phyloP scores from a whole-genome alignment of 2,113 vertebrate genomes.

The Oreotrochilus melanogaster region DNA sequence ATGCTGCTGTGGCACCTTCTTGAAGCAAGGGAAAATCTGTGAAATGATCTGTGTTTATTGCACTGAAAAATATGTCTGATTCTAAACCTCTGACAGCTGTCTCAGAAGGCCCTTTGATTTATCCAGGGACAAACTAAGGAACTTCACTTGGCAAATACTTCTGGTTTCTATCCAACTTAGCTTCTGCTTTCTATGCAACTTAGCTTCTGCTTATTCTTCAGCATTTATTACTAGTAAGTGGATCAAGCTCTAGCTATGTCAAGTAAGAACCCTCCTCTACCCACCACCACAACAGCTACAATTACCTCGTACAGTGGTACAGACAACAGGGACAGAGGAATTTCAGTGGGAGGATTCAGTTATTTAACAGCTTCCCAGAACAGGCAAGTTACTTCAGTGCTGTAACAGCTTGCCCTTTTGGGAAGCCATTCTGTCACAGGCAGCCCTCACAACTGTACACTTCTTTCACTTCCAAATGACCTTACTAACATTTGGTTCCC shows the following conservation, averaged over 20 bases:
- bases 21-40: neutral
- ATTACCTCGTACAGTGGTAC: neutral
- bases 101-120: conserved; percentile 2
- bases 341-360: neutral
- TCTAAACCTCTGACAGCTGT: neutral
- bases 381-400: neutral
- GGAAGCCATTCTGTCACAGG: neutral
- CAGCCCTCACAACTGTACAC: neutral
- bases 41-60: neutral
- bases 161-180: neutral
- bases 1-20: neutral
- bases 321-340: neutral
- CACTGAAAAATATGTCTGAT: neutral
- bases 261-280: neutral
- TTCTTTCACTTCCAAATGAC: neutral
- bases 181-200: neutral
- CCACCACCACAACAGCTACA: neutral
- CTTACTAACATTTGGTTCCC: neutral
- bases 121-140: neutral
- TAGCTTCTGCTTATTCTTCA: neutral
- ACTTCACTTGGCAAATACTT: neutral
- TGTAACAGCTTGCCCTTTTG: neutral
- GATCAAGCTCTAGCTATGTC: neutral
- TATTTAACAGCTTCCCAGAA: neutral
- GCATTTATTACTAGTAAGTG: neutral